Conservation (phyloP, 2,888 invertebrate genomes). For the Diarsia rubi region DNA sequence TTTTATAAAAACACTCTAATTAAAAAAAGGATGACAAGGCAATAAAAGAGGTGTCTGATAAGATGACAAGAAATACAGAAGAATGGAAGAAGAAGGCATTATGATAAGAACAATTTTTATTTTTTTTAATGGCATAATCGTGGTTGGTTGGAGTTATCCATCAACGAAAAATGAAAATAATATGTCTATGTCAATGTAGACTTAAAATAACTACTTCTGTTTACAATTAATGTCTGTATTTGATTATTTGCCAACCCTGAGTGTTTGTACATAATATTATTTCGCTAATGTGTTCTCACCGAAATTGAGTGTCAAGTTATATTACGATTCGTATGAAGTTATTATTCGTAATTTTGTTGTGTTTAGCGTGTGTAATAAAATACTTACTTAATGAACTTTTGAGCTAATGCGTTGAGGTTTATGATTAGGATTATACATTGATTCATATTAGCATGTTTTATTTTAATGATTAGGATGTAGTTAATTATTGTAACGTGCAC, state of each 20-base stretch:
- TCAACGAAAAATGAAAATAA: not conserved
- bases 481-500: no score
- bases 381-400: not conserved
- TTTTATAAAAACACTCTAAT: not conserved
- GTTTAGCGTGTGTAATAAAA: slow-evolving; percentile 28
- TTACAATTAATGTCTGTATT: not conserved
- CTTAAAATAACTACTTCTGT: not conserved
- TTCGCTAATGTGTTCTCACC: slow-evolving; percentile 45
- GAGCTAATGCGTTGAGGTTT: slow-evolving; percentile 8
- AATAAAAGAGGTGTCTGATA: no score
- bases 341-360: slow-evolving; percentile 37
- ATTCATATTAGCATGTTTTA: no score
- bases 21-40: no score
- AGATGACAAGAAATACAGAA: no score
- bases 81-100: no score
- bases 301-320: slow-evolving; percentile 43
- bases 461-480: not conserved
- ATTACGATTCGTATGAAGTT: slow-evolving; percentile 41
- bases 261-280: slow-evolving; percentile 30
- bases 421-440: not conserved
- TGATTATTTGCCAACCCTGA: slow-evolving; percentile 26
- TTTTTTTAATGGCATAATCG: not conserved
- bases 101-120: no score
- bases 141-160: not conserved
- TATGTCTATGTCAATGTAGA: not conserved